These are phyloP conservation scores for Papilio helenus DNA, from an alignment of 1,140 invertebrate species.

Conservation along the genomic window DNA sequence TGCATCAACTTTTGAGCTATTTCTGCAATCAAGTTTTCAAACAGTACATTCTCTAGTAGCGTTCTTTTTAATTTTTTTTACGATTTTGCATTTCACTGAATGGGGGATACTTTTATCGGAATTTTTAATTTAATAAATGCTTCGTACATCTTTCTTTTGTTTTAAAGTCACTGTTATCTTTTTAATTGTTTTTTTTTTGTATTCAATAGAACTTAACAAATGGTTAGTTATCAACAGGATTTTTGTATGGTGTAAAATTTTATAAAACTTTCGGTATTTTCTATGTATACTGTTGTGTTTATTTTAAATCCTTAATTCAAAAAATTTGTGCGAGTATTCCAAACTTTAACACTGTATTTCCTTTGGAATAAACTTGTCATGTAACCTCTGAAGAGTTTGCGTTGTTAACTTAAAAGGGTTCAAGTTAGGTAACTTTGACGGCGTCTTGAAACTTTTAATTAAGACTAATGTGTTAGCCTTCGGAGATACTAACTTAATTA, in stretches of 20 bases:
- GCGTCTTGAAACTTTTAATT: constrained; percentile 21
- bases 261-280: too few species aligned
- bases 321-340: not conserved
- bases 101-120: not conserved
- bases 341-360: constrained; percentile 6
- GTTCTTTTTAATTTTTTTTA: not conserved
- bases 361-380: constrained; percentile 10
- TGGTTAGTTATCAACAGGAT: too few species aligned
- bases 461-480: constrained; percentile 21
- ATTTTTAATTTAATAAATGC: not conserved
- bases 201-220: too few species aligned
- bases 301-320: not conserved
- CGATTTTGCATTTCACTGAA: not conserved
- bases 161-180: not conserved
- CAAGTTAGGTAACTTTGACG: constrained; percentile 9
- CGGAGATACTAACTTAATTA: constrained; percentile 17
- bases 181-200: too few species aligned
- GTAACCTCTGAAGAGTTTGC: constrained; percentile 18
- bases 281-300: not conserved
- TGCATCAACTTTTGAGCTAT: not conserved
- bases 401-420: constrained; percentile 27
- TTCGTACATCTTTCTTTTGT: not conserved
- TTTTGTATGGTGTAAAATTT: too few species aligned
- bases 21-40: not conserved
- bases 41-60: not conserved